Percentiles rank a stretch among this genome's conserved stretches.
Conservation (phyloP, 2,797 vertebrate genomes). For the Gallinago solitaria region DNA sequence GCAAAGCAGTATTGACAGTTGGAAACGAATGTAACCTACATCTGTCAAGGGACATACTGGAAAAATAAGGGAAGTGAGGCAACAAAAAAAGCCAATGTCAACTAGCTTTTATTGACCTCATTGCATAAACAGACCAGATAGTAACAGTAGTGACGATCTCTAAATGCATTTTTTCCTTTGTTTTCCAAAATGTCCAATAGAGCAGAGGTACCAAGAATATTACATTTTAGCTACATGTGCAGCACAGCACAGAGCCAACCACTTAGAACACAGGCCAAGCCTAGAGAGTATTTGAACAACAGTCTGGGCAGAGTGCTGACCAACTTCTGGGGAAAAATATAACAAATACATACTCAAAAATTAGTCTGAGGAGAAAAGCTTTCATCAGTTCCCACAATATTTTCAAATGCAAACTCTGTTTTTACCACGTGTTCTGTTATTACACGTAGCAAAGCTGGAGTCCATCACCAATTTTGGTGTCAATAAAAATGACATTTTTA, state of each 20-base stretch:
- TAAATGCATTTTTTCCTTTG: neutral
- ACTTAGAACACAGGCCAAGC: neutral
- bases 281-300: neutral
- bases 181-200: neutral
- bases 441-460: neutral
- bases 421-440: neutral
- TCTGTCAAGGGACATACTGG: neutral
- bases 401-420: neutral
- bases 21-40: neutral
- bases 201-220: neutral
- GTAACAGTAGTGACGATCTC: neutral
- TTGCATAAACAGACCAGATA: neutral
- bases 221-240: neutral
- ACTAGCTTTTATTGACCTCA: neutral
- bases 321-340: neutral
- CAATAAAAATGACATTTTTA: neutral
- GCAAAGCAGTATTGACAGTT: neutral
- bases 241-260: neutral
- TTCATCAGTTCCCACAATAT: neutral
- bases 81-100: conserved; percentile 1
- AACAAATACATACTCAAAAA: neutral
- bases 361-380: neutral
- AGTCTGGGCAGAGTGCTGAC: neutral
- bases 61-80: neutral
- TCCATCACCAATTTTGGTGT: neutral